Percentiles rank a stretch among this genome's conserved stretches.
These are phyloP conservation scores for Stenchaetothrips biformis DNA, from an alignment of 2,888 invertebrate species.

Conservation along the genomic window DNA sequence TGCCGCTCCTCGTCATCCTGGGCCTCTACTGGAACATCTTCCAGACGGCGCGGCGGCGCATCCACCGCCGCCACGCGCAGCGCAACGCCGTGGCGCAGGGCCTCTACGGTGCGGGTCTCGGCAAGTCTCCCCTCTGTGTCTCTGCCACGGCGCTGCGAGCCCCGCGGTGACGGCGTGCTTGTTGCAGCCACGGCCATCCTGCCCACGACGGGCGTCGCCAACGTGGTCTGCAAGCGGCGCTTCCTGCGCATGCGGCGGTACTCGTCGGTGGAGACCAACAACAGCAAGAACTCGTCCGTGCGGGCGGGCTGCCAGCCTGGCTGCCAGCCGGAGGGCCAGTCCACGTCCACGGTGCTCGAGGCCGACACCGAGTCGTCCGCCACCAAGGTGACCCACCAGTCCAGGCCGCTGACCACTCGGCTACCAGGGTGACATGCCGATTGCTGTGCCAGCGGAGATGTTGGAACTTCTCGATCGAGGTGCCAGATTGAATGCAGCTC, in stretches of 20 bases:
- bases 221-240: conserved; percentile 11
- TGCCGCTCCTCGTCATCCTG: conserved; percentile 80
- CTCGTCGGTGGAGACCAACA: conserved; percentile 2
- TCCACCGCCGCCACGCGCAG: conserved; percentile 62
- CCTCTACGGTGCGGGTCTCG: neutral
- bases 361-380: neutral
- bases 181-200: conserved; percentile 18
- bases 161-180: neutral
- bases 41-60: conserved; percentile 81
- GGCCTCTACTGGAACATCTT: conserved; percentile 87
- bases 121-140: neutral
- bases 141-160: neutral
- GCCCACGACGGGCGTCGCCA: conserved; percentile 7
- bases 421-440: no score
- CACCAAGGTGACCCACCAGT: no score
- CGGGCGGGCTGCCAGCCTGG: neutral
- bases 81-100: conserved; percentile 45
- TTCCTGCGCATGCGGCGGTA: neutral
- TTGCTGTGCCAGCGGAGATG: no score
- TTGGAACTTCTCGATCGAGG: no score
- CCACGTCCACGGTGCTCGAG: conserved; percentile 1
- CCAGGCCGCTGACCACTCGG: no score
- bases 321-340: conserved; percentile 9
- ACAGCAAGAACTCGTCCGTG: conserved; percentile 13
- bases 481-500: no score